A percentile compares a stretch with the other conserved stretches of the same genome.
Evolutionary conservation across 2,113 vertebrate species (phyloP).

Genomic region (Actinemys pallida): DNA sequence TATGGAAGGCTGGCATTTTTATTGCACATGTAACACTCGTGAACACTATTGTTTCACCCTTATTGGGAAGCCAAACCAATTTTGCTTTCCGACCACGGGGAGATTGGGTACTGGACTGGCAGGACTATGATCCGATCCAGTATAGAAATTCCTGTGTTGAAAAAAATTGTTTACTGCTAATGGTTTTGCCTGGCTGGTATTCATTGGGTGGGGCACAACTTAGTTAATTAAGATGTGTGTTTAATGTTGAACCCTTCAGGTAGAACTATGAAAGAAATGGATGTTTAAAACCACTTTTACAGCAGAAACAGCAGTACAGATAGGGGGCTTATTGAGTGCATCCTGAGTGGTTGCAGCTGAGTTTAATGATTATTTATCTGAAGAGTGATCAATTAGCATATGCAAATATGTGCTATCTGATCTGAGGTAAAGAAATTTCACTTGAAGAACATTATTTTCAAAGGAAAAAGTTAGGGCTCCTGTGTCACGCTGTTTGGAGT

Average conservation of each 20-base stretch:
- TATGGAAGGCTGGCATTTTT: background rate
- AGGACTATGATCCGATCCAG: background rate
- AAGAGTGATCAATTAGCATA: background rate
- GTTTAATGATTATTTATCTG: constrained; percentile 13
- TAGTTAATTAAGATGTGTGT: background rate
- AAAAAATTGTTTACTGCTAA: background rate
- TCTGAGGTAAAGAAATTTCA: background rate
- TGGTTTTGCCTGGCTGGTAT: background rate
- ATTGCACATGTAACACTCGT: background rate
- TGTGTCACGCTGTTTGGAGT: background rate
- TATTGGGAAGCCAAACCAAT: background rate
- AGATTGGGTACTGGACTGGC: background rate
- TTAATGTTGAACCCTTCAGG: background rate
- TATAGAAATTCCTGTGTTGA: background rate
- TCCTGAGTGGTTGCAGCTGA: background rate
- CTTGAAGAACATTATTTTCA: background rate
- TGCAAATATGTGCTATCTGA: background rate
- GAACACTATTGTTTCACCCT: background rate
- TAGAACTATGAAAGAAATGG: constrained; percentile 12
- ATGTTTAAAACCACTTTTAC: background rate
- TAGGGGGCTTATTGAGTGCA: background rate
- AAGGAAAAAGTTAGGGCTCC: background rate
- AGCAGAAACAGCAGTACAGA: background rate
- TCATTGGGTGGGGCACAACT: background rate
- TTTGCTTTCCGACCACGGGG: background rate